Evolutionary conservation across 2,113 vertebrate genomes (phyloP), one percentile per base, ranked within the genome.

Genomic region (Lepidothrix coronata): DNA sequence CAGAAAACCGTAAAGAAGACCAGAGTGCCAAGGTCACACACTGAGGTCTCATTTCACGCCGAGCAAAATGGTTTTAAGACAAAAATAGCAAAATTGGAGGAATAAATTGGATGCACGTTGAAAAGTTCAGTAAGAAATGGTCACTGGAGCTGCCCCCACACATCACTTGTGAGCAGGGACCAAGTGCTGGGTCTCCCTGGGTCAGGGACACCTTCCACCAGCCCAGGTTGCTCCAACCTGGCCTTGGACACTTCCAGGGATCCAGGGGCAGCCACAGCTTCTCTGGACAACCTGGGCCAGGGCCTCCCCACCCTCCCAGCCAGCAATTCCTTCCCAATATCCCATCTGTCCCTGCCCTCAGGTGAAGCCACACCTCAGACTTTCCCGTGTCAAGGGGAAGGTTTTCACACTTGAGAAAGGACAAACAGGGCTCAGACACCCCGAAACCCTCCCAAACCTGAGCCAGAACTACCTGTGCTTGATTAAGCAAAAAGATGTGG

Each of bases 131-230:
- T 24, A 22, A 43, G 58, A 57, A 80, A 46, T 0, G 6, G 28
- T 25, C 59, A 10, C 66, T 28, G 24, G 48, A 33, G 61, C 14
- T 67, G 52, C 61, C 67, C 11, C 24, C 21, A 1, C 6, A 9
- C 28, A 7, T 22, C 8, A 10, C 41, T 18, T 37, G 8, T 0
- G 1, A 51, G 33, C 41, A 71, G 37, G 41, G 33, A 37, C 39
- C 12, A 31, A 11, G 23, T 3, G 22, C 3, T 5, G 41, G 13
- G 12, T 68, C 39, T 30, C 33, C 17, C 28, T 4, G n/a, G 3
- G 14, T 12, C 28, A 41, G 61, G 39, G 39, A 41, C 61, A 41
- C 27, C 61, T 63, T 4, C 61, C 39, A 20, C 61, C 4, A 20
- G 18, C 61, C 37, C 61, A 63, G 61, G 27, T 3, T 17, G 35